Evolutionary conservation across 2,797 vertebrate species (phyloP).

Genomic region (Enteromius argenteus): DNA sequence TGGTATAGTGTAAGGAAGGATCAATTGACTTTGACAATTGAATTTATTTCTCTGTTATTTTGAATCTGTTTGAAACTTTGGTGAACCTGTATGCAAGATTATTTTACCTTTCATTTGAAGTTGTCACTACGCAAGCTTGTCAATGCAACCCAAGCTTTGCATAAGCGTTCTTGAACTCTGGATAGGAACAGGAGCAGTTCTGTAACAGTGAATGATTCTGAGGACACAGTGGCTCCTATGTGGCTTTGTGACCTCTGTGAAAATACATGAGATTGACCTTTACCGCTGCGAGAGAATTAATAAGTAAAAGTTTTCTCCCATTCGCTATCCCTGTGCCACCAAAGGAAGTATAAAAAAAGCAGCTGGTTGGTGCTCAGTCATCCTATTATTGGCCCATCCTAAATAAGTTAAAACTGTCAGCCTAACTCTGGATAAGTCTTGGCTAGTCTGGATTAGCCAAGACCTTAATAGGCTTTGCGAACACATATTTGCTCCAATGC

Average conservation of each 20-base stretch:
- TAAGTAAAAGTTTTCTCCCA: conserved; percentile 23
- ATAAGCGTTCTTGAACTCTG: neutral
- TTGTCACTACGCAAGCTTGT: neutral
- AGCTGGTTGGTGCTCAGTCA: conserved; percentile 30
- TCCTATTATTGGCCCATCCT: conserved; percentile 44
- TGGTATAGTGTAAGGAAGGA: neutral
- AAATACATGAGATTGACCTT: conserved; percentile 21
- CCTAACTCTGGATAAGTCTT: conserved; percentile 42
- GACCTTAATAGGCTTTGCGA: conserved; percentile 46
- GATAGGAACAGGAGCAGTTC: neutral
- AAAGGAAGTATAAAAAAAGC: conserved; percentile 16
- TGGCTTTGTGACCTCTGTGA: conserved; percentile 21
- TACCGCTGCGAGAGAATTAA: conserved; percentile 28
- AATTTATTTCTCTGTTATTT: neutral
- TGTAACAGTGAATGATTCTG: conserved; percentile 17
- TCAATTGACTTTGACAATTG: neutral
- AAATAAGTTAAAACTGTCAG: conserved; percentile 47
- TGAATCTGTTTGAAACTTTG: neutral
- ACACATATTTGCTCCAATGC: conserved; percentile 15
- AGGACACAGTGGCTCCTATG: conserved; percentile 4
- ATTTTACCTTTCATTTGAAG: neutral
- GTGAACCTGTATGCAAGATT: neutral
- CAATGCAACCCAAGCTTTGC: neutral
- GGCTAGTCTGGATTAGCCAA: conserved; percentile 50
- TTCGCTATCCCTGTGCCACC: neutral